phyloP scores from a whole-genome alignment of 2,797 vertebrate genomes.

The Siniperca obscura region DNA sequence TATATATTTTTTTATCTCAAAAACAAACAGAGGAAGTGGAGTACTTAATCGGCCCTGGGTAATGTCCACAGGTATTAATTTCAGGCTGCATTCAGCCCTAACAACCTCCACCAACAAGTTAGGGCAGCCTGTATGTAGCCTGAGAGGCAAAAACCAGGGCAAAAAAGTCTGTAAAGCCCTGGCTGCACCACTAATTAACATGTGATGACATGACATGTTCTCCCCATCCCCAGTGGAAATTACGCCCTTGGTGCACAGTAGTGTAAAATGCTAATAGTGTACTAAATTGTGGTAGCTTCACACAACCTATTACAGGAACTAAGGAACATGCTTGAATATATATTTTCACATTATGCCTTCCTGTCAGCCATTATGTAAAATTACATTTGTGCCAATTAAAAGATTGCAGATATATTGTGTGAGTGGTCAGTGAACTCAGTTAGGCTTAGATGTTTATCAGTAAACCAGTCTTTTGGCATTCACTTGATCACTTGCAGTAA shows the following conservation, averaged over 20 bases:
- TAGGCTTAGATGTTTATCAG: neutral
- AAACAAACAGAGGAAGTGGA: neutral
- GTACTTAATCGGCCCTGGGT: neutral
- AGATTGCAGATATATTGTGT: neutral
- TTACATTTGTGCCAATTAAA: neutral
- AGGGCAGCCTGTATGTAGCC: neutral
- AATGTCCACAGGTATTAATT: neutral
- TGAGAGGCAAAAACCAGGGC: neutral
- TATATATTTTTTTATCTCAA: neutral
- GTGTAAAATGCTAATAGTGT: neutral
- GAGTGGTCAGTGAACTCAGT: neutral
- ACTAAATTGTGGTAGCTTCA: conserved; percentile 1
- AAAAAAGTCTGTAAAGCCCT: neutral
- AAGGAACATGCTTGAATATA: neutral
- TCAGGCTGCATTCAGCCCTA: neutral
- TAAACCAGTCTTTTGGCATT: conserved; percentile 25
- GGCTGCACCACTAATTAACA: conserved; percentile 3
- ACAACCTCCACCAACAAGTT: neutral
- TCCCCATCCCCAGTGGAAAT: neutral
- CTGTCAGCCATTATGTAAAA: neutral
- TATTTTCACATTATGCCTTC: neutral
- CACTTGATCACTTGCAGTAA: neutral
- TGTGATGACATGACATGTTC: conserved; percentile 10
- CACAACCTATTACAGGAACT: neutral
- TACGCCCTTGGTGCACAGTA: neutral